Evolutionary conservation across 2,797 vertebrate genomes (phyloP), one percentile per base, ranked within the genome.

Genomic region (Acanthis flammea): DNA sequence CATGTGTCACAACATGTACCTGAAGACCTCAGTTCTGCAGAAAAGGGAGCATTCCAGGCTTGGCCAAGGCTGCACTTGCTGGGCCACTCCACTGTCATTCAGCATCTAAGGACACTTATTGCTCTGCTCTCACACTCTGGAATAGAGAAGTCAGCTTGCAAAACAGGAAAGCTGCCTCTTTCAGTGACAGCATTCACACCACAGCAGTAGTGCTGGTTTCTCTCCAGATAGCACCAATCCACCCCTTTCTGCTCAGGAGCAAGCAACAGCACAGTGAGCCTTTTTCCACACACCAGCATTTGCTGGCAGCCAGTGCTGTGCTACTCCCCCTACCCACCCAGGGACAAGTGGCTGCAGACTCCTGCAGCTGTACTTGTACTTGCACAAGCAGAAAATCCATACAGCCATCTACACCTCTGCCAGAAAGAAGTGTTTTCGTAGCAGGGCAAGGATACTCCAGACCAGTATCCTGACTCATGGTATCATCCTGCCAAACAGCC

Each of bases 91-190:
- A 21, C 57, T 21, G 10, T 13, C 79, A 51, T 55, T 14, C 19
- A 88, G n/a, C 31, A 73, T 33, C 47, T 2, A 4, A 7, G 60
- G 44, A 65, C 39, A 19, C n/a, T 41, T 23, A 44, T 0, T 54
- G 74, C 54, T 72, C 58, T 61, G 73, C 39, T 68, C 14, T 57
- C 66, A 19, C 30, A 25, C 45, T 33, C 88, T 65, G 47, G 58
- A 78, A 78, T 1, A 84, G 22, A 61, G 54, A 75, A 74, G 58
- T 75, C 47, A 47, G 39, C 44, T 62, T 72, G 86, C 48, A 45
- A 81, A 95, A 91, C 58, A 89, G 74, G 68, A 92, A 91, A 87
- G 67, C 54, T 84, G 77, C 45, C 33, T 81, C 65, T 53, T 71
- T 70, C 74, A 68, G 50, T 13, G 51, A 61, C 62, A 81, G 50